Conservation (phyloP, 1,140 invertebrate genomes). For the Latrodectus geometricus region DNA sequence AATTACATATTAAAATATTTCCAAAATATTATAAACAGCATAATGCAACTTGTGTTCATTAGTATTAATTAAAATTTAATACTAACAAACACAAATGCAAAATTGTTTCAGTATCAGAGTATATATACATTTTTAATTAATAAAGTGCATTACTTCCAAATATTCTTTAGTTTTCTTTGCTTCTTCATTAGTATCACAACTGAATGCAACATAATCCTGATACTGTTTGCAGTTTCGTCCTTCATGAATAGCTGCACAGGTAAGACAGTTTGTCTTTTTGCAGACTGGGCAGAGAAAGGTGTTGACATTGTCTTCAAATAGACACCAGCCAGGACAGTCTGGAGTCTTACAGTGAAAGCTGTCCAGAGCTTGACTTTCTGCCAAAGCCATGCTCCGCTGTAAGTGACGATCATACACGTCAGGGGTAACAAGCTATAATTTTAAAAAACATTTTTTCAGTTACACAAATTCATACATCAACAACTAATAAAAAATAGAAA, state of each 20-base stretch:
- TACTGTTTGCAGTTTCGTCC: conserved; percentile 87
- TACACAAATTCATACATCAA: background rate
- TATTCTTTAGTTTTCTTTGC: conserved; percentile 82
- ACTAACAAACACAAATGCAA: too few relatives aligned
- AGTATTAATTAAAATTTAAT: too few relatives aligned
- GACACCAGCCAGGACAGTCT: conserved; percentile 90
- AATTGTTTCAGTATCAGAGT: too few relatives aligned
- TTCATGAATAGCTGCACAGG: conserved; percentile 89
- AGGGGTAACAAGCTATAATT: conserved; percentile 76
- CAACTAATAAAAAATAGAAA: too few relatives aligned
- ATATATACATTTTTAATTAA: too few relatives aligned
- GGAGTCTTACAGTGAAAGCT: conserved; percentile 93
- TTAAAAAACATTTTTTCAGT: background rate
- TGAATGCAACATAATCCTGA: conserved; percentile 80
- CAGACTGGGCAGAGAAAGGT: conserved; percentile 90
- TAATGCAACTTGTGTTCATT: too few relatives aligned
- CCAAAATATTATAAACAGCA: too few relatives aligned
- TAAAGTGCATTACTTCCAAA: conserved; percentile 73
- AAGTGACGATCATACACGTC: conserved; percentile 83
- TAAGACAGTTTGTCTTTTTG: conserved; percentile 84
- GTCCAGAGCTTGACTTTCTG: conserved; percentile 84
- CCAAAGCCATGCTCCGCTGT: conserved; percentile 82
- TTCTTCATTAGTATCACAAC: conserved; percentile 75
- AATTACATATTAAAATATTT: too few relatives aligned
- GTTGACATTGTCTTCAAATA: conserved; percentile 89